These are phyloP conservation scores for Drosophila carrolli DNA, from an alignment of 1,140 invertebrate species.

Conservation along the genomic window DNA sequence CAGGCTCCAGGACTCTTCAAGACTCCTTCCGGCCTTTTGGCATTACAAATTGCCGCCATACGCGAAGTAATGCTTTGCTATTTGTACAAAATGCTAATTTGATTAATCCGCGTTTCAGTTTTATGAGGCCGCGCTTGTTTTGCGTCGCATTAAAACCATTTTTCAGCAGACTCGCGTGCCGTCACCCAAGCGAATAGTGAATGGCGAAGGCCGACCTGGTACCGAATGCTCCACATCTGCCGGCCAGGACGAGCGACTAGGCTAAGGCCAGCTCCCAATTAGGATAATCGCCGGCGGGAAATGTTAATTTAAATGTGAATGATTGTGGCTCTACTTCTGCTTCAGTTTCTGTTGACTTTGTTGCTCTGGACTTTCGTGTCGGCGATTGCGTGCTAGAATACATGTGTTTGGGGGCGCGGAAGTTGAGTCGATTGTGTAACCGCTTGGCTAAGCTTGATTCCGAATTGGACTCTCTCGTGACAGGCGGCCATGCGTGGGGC, in stretches of 20 bases:
- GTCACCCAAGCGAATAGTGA: conserved; percentile 17
- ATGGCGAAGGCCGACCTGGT: conserved; percentile 9
- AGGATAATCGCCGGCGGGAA: conserved; percentile 82
- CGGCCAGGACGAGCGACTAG: conserved; percentile 10
- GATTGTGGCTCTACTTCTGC: conserved; percentile 56
- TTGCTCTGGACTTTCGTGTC: conserved; percentile 52
- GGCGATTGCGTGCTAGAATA: conserved; percentile 56
- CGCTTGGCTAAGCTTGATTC: conserved; percentile 65
- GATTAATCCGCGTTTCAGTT: conserved; percentile 70
- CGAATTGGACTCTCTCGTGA: conserved; percentile 70
- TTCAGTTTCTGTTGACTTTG: conserved; percentile 2
- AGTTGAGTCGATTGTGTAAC: conserved; percentile 61
- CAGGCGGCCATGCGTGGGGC: conserved; percentile 43
- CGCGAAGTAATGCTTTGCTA: conserved; percentile 68
- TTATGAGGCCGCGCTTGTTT: conserved; percentile 39
- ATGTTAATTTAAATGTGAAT: conserved; percentile 84
- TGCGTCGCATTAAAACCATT: conserved; percentile 55
- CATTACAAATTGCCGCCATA: conserved; percentile 75
- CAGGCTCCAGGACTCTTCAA: neutral
- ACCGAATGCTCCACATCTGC: conserved; percentile 47
- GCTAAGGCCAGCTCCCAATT: conserved; percentile 66
- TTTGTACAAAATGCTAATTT: conserved; percentile 83
- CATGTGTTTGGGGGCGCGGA: conserved; percentile 38
- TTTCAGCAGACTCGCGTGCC: conserved; percentile 69
- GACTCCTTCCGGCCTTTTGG: conserved; percentile 9